Evolutionary conservation across 2,797 vertebrate species (phyloP).

Genomic region (Podarcis siculus): DNA sequence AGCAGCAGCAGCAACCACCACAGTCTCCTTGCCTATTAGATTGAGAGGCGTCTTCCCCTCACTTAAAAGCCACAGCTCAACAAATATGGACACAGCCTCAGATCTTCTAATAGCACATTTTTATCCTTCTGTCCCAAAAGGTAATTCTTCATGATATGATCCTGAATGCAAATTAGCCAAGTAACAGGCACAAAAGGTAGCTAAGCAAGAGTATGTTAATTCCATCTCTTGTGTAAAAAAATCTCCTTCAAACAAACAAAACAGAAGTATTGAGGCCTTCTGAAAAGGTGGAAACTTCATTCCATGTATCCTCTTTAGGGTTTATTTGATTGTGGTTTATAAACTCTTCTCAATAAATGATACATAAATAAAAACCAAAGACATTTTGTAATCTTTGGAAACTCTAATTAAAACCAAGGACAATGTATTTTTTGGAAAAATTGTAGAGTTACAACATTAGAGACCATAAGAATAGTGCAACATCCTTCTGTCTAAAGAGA

Average conservation of each 20-base stretch:
- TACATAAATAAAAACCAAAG: not conserved
- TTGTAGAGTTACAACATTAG: not conserved
- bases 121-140: not conserved
- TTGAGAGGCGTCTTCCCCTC: not conserved
- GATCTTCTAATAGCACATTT: not conserved
- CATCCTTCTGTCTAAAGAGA: not conserved
- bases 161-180: not conserved
- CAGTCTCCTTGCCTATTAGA: not conserved
- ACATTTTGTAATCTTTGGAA: not conserved
- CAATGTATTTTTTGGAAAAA: not conserved
- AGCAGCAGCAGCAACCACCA: no score
- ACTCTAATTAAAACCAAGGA: not conserved
- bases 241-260: not conserved
- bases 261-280: not conserved
- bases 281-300: not conserved
- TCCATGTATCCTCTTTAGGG: not conserved
- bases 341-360: no score
- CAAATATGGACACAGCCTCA: not conserved
- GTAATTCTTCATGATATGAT: not conserved
- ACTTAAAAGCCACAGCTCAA: not conserved
- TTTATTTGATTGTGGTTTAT: no score
- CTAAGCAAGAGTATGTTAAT: not conserved
- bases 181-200: not conserved
- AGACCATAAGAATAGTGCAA: not conserved
- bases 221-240: not conserved